These are phyloP conservation scores for Pelosia muscerda DNA, from an alignment of 2,888 invertebrate genomes.

Conservation along the genomic window DNA sequence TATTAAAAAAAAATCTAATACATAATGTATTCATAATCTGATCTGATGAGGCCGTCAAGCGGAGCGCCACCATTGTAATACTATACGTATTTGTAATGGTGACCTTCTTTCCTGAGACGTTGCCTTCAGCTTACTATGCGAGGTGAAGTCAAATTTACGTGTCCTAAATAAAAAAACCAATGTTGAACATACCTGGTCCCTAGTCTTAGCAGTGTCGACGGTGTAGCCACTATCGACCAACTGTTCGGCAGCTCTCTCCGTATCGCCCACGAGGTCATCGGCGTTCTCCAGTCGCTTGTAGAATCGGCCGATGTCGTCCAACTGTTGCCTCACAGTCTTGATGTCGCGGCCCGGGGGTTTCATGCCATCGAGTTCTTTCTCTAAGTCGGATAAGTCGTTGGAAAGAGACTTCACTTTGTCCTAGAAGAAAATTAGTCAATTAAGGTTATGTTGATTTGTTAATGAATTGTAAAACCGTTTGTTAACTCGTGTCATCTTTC, in stretches of 20 bases:
- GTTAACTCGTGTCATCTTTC: background rate
- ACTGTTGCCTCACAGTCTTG: conserved; percentile 93
- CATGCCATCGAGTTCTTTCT: conserved; percentile 94
- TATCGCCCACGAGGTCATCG: conserved; percentile 89
- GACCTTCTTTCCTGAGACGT: too few species aligned
- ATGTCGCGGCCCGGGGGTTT: conserved; percentile 95
- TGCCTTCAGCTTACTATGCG: too few species aligned
- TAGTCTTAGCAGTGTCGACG: conserved; percentile 92
- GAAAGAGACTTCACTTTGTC: conserved; percentile 94
- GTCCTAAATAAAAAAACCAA: too few species aligned
- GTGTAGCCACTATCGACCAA: conserved; percentile 95
- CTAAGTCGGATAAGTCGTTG: conserved; percentile 92
- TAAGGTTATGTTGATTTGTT: background rate
- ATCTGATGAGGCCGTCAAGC: too few species aligned
- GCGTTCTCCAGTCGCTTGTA: conserved; percentile 89
- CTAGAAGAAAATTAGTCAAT: conserved; percentile 54
- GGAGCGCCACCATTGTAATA: too few species aligned
- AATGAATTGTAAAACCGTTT: background rate
- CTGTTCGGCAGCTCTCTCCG: conserved; percentile 91
- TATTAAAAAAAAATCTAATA: too few species aligned
- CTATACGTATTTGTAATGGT: too few species aligned
- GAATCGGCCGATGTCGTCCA: conserved; percentile 91
- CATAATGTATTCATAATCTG: too few species aligned
- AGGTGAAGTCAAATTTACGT: too few species aligned
- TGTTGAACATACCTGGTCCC: conserved; percentile 88